Evolutionary conservation across 2,797 vertebrate genomes (phyloP).

Genomic region (Scolopax rusticola): DNA sequence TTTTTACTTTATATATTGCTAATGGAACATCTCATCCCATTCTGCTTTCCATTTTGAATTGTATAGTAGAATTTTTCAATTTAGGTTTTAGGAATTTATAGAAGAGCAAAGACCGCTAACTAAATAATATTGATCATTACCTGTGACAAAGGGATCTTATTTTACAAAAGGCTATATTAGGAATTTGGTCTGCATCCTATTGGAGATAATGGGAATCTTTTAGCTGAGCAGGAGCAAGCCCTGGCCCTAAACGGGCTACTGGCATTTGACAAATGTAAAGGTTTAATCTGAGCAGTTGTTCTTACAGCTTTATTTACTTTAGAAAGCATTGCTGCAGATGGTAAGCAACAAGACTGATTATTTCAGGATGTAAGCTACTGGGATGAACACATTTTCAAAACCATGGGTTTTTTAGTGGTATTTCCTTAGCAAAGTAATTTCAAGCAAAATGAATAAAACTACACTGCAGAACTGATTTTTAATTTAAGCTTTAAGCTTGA

Average conservation of each 20-base stretch:
- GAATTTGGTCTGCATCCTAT: background rate
- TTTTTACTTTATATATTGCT: background rate
- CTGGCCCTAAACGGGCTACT: background rate
- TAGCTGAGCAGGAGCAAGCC: background rate
- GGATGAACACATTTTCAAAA: background rate
- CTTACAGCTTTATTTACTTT: slow-evolving; percentile 25
- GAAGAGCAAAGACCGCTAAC: background rate
- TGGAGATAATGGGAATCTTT: background rate
- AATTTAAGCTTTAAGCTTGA: background rate
- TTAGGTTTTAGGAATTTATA: background rate
- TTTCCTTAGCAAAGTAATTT: background rate
- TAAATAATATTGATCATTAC: background rate
- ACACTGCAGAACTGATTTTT: background rate
- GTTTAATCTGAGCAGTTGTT: slow-evolving; percentile 11
- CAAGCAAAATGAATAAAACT: background rate
- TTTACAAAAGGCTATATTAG: background rate
- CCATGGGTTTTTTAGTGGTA: background rate
- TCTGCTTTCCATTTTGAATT: background rate
- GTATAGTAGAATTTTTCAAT: background rate
- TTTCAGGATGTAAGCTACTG: background rate
- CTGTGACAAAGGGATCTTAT: background rate
- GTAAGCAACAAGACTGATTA: slow-evolving; percentile 5
- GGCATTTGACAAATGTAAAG: background rate
- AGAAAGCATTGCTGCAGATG: background rate
- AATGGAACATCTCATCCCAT: background rate